These are phyloP conservation scores for Drosophila tropicalis DNA, from an alignment of 1,140 invertebrate species.

Conservation along the genomic window DNA sequence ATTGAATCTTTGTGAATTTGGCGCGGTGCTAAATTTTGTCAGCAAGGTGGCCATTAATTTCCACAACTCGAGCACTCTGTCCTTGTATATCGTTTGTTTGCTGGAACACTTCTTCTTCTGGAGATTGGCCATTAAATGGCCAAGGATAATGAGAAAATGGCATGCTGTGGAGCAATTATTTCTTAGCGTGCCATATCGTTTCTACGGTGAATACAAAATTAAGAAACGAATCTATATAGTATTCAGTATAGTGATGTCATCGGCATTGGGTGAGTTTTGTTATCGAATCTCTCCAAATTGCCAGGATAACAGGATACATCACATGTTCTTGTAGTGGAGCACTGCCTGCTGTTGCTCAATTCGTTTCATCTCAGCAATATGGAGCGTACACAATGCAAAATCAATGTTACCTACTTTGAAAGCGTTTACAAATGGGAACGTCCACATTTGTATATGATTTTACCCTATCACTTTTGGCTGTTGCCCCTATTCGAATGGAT, in stretches of 20 bases:
- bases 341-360: slow-evolving; percentile 61
- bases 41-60: slow-evolving; percentile 57
- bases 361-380: slow-evolving; percentile 68
- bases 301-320: too few species aligned
- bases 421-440: slow-evolving; percentile 73
- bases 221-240: slow-evolving; percentile 66
- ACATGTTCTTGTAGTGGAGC: slow-evolving; percentile 51
- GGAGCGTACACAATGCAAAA: slow-evolving; percentile 72
- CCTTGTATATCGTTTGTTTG: slow-evolving; percentile 68
- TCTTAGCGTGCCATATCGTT: slow-evolving; percentile 64
- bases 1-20: slow-evolving; percentile 65
- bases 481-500: slow-evolving; percentile 72
- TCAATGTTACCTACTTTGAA: slow-evolving; percentile 68
- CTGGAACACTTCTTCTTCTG: slow-evolving; percentile 77
- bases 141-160: slow-evolving; percentile 62
- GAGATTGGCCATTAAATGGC: slow-evolving; percentile 70
- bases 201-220: slow-evolving; percentile 71
- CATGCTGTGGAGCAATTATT: slow-evolving; percentile 69
- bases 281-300: too few species aligned
- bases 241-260: slow-evolving; percentile 56
- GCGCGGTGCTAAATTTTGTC: slow-evolving; percentile 55
- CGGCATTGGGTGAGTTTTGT: slow-evolving; percentile 52
- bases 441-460: slow-evolving; percentile 60
- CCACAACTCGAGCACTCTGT: slow-evolving; percentile 66
- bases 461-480: slow-evolving; percentile 65